A percentile compares a stretch with the other conserved stretches of the same genome.
Evolutionary conservation across 2,888 invertebrate genomes (phyloP).

Genomic region (Drosophila anceps): DNA sequence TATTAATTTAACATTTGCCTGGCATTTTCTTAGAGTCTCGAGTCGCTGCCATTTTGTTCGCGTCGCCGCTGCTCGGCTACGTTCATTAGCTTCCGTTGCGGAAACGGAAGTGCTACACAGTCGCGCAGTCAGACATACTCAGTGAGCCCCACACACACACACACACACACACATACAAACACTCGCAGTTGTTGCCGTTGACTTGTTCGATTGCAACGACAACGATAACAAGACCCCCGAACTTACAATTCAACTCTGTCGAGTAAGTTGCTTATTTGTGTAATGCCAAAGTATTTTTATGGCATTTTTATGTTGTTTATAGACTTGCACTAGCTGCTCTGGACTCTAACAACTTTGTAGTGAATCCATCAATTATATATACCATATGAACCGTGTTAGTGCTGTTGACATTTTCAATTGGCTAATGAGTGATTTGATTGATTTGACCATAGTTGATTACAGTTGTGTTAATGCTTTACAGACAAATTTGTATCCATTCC

Average conservation of each 20-base stretch:
- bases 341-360: conserved; percentile 24
- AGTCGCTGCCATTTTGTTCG: conserved; percentile 56
- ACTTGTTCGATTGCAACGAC: conserved; percentile 57
- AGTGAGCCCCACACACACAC: conserved; percentile 46
- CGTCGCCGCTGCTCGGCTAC: conserved; percentile 52
- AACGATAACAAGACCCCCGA: conserved; percentile 34
- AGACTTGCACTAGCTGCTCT: conserved; percentile 12
- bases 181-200: conserved; percentile 14
- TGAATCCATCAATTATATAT: conserved; percentile 6
- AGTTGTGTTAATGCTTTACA: not conserved
- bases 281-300: conserved; percentile 58
- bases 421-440: not conserved
- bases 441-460: not conserved
- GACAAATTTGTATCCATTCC: not conserved
- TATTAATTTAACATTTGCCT: conserved; percentile 74
- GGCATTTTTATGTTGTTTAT: conserved; percentile 50
- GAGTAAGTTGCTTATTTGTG: conserved; percentile 56
- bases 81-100: conserved; percentile 77
- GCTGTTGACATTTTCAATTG: not conserved
- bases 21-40: conserved; percentile 59
- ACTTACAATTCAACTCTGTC: conserved; percentile 50
- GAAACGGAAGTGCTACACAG: conserved; percentile 79
- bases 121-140: conserved; percentile 78
- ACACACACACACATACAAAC: conserved; percentile 25
- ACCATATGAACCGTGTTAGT: not conserved